phyloP scores from a whole-genome alignment of 2,113 vertebrate species.

The Petaurus breviceps region DNA sequence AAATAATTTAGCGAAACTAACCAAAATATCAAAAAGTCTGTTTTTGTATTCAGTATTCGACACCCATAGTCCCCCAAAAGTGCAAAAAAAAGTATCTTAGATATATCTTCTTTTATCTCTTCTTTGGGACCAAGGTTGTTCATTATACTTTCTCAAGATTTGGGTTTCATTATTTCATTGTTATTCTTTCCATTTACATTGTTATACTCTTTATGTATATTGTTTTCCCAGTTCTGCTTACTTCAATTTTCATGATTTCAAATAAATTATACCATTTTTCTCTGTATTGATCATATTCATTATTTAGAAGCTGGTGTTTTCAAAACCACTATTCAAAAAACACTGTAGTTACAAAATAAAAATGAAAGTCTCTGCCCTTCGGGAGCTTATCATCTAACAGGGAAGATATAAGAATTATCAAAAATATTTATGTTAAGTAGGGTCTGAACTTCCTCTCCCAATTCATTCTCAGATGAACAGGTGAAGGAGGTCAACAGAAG shows the following conservation, averaged over 20 bases:
- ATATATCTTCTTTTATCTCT: background rate
- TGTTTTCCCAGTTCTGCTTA: background rate
- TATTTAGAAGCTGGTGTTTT: background rate
- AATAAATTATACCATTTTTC: background rate
- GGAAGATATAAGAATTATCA: background rate
- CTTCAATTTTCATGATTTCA: background rate
- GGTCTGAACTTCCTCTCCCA: background rate
- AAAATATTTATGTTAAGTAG: background rate
- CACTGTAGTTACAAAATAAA: background rate
- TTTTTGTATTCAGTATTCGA: background rate
- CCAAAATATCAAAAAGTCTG: background rate
- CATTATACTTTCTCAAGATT: background rate
- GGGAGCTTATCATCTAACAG: background rate
- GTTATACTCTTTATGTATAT: background rate
- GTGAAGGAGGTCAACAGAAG: background rate
- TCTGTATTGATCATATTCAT: background rate
- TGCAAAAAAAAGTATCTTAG: background rate
- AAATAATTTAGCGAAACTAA: background rate
- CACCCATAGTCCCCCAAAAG: background rate
- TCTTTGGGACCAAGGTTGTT: background rate
- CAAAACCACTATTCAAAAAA: no score
- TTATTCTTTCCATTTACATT: background rate
- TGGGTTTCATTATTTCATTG: background rate
- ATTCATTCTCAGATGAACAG: background rate
- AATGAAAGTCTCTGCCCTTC: background rate